These are phyloP conservation scores for Cantharis nigra DNA, from an alignment of 2,888 invertebrate genomes.

Conservation along the genomic window DNA sequence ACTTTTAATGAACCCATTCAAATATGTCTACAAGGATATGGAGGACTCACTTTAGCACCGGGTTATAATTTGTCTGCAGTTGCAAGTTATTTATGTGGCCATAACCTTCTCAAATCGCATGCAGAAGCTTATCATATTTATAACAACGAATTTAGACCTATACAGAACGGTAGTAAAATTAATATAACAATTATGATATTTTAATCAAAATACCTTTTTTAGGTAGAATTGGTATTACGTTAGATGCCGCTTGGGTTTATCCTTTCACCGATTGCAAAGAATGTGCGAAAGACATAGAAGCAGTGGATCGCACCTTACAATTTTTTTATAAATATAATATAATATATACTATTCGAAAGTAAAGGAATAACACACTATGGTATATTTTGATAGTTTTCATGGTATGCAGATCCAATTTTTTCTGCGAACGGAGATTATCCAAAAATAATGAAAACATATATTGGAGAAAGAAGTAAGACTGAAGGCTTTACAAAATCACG, in stretches of 20 bases:
- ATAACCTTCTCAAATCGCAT: slow-evolving; percentile 68
- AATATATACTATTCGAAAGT: not conserved
- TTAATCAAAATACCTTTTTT: slow-evolving; percentile 2
- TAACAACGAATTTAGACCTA: slow-evolving; percentile 55
- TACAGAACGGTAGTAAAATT: slow-evolving; percentile 39
- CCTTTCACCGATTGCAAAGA: slow-evolving; percentile 55
- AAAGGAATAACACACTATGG: not conserved
- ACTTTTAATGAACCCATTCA: slow-evolving; percentile 60
- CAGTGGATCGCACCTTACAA: slow-evolving; percentile 62
- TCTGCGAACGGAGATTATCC: slow-evolving; percentile 64
- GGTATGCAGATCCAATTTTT: slow-evolving; percentile 63
- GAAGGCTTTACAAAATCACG: slow-evolving; percentile 63
- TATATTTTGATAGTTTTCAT: slow-evolving; percentile 49
- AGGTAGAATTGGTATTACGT: slow-evolving; percentile 65
- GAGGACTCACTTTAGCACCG: slow-evolving; percentile 45
- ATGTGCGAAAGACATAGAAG: slow-evolving; percentile 60
- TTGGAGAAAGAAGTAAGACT: slow-evolving; percentile 59
- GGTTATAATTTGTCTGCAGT: slow-evolving; percentile 55
- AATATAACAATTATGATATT: not conserved
- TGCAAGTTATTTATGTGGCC: slow-evolving; percentile 65
- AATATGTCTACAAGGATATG: slow-evolving; percentile 44
- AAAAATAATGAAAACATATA: slow-evolving; percentile 58
- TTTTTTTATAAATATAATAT: slow-evolving; percentile 58
- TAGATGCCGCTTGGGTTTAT: slow-evolving; percentile 66
- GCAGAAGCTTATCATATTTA: slow-evolving; percentile 66